Percentiles rank a stretch among this genome's conserved stretches.
Conservation (phyloP, 2,888 invertebrate genomes). For the Cephus nigrinus region DNA sequence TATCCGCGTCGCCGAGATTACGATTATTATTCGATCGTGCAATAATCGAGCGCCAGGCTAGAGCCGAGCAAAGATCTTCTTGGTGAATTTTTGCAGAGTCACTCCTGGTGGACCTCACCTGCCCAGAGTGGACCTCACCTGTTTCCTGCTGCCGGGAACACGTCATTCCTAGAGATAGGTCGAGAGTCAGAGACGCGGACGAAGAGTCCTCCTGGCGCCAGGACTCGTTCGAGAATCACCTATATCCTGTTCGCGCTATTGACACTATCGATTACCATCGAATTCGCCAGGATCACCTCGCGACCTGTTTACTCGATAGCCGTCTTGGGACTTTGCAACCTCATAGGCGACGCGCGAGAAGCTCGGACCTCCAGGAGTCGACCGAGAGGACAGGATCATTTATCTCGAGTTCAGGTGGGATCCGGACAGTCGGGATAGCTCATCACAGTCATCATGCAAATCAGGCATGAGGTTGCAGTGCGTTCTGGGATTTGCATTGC, state of each 20-base stretch:
- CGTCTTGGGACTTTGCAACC: neutral
- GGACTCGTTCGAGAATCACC: neutral
- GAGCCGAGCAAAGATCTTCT: neutral
- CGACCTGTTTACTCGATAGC: neutral
- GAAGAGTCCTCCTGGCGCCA: neutral
- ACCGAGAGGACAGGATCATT: neutral
- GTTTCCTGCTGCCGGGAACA: neutral
- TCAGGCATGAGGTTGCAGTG: neutral
- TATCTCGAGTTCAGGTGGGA: neutral
- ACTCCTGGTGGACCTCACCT: neutral
- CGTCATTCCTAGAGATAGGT: neutral
- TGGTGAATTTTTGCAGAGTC: neutral
- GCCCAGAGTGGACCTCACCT: neutral
- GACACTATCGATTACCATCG: neutral
- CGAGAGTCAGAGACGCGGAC: neutral
- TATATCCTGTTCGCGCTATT: neutral
- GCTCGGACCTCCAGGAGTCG: neutral
- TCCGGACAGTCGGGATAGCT: neutral
- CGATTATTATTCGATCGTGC: constrained; percentile 59
- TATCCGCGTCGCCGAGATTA: constrained; percentile 52
- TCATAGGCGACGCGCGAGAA: neutral
- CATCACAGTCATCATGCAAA: neutral
- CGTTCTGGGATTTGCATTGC: neutral
- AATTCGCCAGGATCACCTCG: neutral
- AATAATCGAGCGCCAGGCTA: constrained; percentile 56